Evolutionary conservation across 2,797 vertebrate genomes (phyloP).

Genomic region (Pygocentrus nattereri): DNA sequence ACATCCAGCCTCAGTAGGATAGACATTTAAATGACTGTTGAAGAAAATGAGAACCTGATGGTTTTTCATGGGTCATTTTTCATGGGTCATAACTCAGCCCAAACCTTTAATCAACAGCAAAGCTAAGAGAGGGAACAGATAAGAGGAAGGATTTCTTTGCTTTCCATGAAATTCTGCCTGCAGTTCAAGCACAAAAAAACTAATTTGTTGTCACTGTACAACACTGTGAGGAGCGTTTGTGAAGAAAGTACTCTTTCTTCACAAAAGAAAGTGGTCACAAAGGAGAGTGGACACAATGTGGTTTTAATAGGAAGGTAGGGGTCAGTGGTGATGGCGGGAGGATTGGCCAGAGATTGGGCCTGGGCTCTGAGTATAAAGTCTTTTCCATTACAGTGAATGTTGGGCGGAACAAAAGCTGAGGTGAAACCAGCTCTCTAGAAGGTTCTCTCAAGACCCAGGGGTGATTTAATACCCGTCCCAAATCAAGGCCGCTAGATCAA

Average conservation of each 20-base stretch:
- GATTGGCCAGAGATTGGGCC: slow-evolving; percentile 68
- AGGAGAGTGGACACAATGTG: slow-evolving; percentile 68
- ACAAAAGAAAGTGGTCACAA: slow-evolving; percentile 67
- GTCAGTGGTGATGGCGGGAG: slow-evolving; percentile 43
- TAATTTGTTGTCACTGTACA: slow-evolving; percentile 74
- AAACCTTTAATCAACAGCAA: not conserved
- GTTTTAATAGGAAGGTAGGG: slow-evolving; percentile 59
- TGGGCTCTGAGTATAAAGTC: slow-evolving; percentile 59
- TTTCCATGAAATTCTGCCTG: not conserved
- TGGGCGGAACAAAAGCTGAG: slow-evolving; percentile 71
- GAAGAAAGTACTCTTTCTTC: slow-evolving; percentile 73
- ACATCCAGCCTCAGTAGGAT: not conserved
- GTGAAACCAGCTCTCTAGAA: slow-evolving; percentile 62
- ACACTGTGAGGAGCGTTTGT: slow-evolving; percentile 65
- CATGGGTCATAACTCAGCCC: not conserved
- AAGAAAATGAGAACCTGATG: not conserved
- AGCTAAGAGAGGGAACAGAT: not conserved
- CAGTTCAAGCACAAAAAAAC: slow-evolving; percentile 64
- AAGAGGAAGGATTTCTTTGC: slow-evolving; percentile 13
- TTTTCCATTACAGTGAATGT: slow-evolving; percentile 73
- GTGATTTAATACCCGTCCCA: slow-evolving; percentile 73
- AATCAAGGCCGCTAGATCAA: slow-evolving; percentile 74
- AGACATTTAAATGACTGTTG: not conserved
- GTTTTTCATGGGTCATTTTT: slow-evolving; percentile 10
- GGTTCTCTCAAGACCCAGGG: slow-evolving; percentile 55